Base-by-base conservation (phyloP, 2,888 invertebrate genomes). In the Troides aeacus region DNA sequence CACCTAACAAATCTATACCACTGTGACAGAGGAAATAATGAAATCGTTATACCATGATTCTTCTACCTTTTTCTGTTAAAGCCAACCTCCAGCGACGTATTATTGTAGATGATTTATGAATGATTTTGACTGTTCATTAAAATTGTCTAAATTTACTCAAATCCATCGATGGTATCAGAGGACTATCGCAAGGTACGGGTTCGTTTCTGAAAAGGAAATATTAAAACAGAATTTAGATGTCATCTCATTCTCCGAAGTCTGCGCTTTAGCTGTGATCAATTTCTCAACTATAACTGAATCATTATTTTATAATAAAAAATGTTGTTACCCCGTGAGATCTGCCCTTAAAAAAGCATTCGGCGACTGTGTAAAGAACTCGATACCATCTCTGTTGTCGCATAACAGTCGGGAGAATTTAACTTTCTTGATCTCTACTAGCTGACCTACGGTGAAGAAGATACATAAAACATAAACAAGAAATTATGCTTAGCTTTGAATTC, bases 351-450 rank as follows among this genome's bases (percentile, higher is more conserved):
- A 94, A 73, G 96, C 94, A 72, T 93, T 89, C 10, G 91, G 92
- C 64, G 95, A 91, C 79, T 94, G 93, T 21, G 89, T 84, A 2
- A 86, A 80, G 60, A 95, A 78, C 53, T 95, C 93, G 65, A 94
- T 89, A 30, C 94, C 94, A 85, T 97, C 96, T 46, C 94, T 93
- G 83, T 96, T 96, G 84, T 96, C 96, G 78, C 97, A 97, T 42
- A 96, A 89, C 18, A 97, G 85, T 62, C 96, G 91, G 0, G 96
- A 93, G 78, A 97, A 84, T 0, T 95, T 94, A 0, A 93, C 89
- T 81, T 96, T 96, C 75, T 95, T 94, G 66, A 97, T 90, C 87
- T 96, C 95, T 61, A 90, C 84, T 64, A 97, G 85, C 90, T 97
- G 96, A 71, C 87, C 95, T 95, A 81, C n/a, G 79, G 65, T 21